Evolutionary conservation across 2,113 vertebrate genomes (phyloP).

Genomic region (Syrmaticus mikado): DNA sequence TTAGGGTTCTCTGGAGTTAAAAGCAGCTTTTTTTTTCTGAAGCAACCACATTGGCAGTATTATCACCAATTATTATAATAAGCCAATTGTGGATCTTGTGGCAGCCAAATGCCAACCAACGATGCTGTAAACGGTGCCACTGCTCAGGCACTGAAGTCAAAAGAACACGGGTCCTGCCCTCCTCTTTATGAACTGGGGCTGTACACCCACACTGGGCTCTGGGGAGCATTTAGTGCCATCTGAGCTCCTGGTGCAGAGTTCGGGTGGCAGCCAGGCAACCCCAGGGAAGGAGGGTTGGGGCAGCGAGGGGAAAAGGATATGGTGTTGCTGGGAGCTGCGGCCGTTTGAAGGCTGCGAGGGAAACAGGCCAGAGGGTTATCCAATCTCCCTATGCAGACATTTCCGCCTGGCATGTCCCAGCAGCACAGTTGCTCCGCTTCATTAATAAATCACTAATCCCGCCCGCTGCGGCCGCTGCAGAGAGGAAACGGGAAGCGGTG

Average conservation of each 20-base stretch:
- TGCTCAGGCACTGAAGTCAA: not conserved
- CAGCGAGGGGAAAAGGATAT: conserved; percentile 49
- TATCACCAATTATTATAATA: not conserved
- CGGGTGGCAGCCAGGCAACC: not conserved
- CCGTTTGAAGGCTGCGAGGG: conserved; percentile 56
- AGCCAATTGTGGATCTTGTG: not conserved
- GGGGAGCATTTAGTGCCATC: not conserved
- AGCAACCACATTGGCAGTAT: accelerated
- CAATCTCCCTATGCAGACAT: conserved; percentile 85
- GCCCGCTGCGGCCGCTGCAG: conserved; percentile 24
- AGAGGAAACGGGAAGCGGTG: conserved; percentile 48
- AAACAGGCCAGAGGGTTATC: conserved; percentile 63
- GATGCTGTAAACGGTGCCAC: not conserved
- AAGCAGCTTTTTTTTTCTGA: not conserved
- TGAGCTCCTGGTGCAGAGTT: not conserved
- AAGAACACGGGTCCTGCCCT: not conserved
- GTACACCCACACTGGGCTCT: accelerated
- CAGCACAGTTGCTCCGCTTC: conserved; percentile 64
- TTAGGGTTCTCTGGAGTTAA: not conserved
- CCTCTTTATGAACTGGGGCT: accelerated
- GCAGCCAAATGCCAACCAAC: not conserved
- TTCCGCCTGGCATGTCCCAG: conserved; percentile 78
- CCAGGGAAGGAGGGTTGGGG: not conserved
- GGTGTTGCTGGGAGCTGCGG: conserved; percentile 16
- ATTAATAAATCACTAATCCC: conserved; percentile 81